These are phyloP conservation scores for Mylabris phalerata DNA, from an alignment of 1,140 invertebrate species.

Conservation along the genomic window DNA sequence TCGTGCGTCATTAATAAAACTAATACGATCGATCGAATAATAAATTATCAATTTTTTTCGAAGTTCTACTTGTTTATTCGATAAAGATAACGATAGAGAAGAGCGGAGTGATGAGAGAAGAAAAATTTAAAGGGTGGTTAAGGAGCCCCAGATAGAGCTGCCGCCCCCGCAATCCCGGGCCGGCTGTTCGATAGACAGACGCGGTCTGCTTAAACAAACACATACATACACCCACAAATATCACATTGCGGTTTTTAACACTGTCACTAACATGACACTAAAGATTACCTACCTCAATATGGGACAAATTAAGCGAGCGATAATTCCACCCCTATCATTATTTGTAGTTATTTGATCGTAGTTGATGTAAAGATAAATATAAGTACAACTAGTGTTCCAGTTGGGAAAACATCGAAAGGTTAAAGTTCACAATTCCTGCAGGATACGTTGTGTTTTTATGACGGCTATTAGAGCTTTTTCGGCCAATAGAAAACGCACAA, in stretches of 20 bases:
- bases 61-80: too few species aligned
- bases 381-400: too few species aligned
- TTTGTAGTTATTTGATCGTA: neutral
- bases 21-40: too few species aligned
- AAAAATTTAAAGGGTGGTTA: neutral
- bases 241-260: conserved; percentile 8
- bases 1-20: too few species aligned
- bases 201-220: conserved; percentile 3
- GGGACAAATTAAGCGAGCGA: neutral
- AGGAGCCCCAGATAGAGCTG: conserved; percentile 19
- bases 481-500: too few species aligned
- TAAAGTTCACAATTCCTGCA: neutral
- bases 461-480: neutral
- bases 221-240: neutral
- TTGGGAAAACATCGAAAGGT: too few species aligned
- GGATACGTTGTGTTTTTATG: neutral
- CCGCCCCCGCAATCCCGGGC: conserved; percentile 18
- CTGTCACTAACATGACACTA: neutral
- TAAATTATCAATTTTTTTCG: too few species aligned
- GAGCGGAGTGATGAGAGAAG: neutral
- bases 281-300: neutral
- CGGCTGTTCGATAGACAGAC: conserved; percentile 10
- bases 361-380: too few species aligned
- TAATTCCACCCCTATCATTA: neutral
- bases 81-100: too few species aligned